phyloP scores from a whole-genome alignment of 2,888 invertebrate genomes.

The Pseudococcus jackbeardsleyi region DNA sequence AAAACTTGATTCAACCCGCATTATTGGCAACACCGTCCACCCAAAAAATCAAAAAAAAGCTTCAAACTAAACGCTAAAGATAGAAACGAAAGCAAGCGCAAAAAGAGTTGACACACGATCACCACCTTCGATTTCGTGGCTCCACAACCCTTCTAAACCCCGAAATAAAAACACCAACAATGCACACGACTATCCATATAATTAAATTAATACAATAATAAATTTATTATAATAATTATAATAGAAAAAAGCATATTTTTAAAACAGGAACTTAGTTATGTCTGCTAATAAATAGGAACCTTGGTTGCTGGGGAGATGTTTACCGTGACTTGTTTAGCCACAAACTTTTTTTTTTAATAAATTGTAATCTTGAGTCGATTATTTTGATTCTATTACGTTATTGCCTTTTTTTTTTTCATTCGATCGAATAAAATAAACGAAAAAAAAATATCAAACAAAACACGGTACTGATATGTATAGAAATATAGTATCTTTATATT shows the following conservation, averaged over 20 bases:
- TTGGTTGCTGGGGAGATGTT: constrained; percentile 69
- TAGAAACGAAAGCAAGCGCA: constrained; percentile 19
- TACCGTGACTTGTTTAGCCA: constrained; percentile 63
- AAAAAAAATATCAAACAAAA: constrained; percentile 36
- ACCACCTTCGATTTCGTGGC: background rate
- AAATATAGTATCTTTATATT: constrained; percentile 40
- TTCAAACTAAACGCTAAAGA: background rate
- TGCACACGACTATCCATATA: constrained; percentile 67
- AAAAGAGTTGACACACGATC: constrained; percentile 36
- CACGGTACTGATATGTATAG: constrained; percentile 54
- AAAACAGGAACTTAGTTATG: constrained; percentile 71
- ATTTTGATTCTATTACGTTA: constrained; percentile 39
- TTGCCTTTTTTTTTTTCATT: constrained; percentile 30
- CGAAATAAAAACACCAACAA: constrained; percentile 66
- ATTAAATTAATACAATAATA: constrained; percentile 66
- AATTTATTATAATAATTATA: constrained; percentile 65
- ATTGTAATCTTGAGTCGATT: background rate
- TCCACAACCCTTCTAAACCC: constrained; percentile 9
- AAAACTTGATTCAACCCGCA: background rate
- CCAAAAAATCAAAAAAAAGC: background rate
- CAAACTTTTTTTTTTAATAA: constrained; percentile 1
- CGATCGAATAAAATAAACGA: constrained; percentile 14
- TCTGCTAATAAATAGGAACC: constrained; percentile 71
- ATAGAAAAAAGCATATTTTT: constrained; percentile 66
- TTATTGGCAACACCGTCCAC: background rate